Base-by-base conservation (phyloP, 1,140 invertebrate genomes). In the Drosophila asahinai region DNA sequence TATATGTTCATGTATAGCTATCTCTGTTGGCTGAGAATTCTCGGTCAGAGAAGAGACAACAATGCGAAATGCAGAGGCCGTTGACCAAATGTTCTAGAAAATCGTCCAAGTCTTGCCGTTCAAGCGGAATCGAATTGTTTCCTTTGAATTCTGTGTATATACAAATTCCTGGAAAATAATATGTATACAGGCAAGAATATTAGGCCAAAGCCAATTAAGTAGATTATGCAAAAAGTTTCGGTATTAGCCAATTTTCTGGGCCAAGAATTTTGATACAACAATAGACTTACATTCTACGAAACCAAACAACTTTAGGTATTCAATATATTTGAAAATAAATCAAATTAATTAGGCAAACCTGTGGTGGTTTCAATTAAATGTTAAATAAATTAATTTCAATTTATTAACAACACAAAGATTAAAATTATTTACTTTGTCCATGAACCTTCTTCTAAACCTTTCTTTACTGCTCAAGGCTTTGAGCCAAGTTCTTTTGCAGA, bases 31-130 rank as follows among this genome's bases (percentile, higher is more conserved):
- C 51, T 72, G 67, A 27, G 70, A 73, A 72, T 51, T 74, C 68
- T 73, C 25, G 71, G 71, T 58, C 68, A 27, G 54, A 22, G 33
- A 42, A 61, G 68, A 36, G 38, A 48, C 47, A 51, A 63, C 58
- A 68, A 68, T 67, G 64, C 22, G 33, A 22, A 48, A 15, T 25
- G 43, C 51, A 42, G 12, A 52, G 70, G 70, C 70, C 70, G 38
- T 73, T 73, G 70, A 72, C 70, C 70, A 72, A 72, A 72, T 59
- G 68, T 59, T 58, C 67, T 60, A 52, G 66, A 73, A 72, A 60
- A 54, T 25, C 49, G 25, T 9, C 15, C 47, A 67, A 30, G 15
- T 36, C n/a, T 54, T 54, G 38, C 9, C 15, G 12, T 68, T 54
- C 7, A 52, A 38, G 25, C 45, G 38, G 30, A 27, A 25, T 43